Evolutionary conservation across 2,113 vertebrate species (phyloP), one percentile per base, ranked within the genome.

Genomic region (Chionomys nivalis): DNA sequence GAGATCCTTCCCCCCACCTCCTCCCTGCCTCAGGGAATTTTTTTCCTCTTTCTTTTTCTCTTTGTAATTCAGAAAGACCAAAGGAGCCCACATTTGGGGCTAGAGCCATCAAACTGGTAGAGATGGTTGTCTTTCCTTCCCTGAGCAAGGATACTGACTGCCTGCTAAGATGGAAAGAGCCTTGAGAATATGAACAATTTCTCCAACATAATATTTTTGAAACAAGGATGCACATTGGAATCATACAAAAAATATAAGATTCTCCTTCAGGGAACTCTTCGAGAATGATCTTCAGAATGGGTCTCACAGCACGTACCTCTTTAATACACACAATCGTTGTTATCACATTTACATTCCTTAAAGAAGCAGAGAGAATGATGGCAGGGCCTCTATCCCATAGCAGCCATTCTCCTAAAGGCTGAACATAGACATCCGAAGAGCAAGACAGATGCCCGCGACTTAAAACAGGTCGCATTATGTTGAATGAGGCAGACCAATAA

Each of bases 131-230:
- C 31, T 78, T 55, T 68, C 36, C 70, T 87, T 87, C 17, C 33
- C 24, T 19, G 44, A 70, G 16, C 31, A 36, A 23, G 26, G 49
- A 66, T 17, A 28, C 7, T 42, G 0, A 83, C 82, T 90, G 39
- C 28, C 31, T 47, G 52, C 66, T 26, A 79, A 92, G 89, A 94
- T 0, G 24, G 28, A 66, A 94, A 95, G 76, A 87, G 76, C 73
- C 93, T 96, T 95, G 79, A 94, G n/a, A 89, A 58, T 23, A 86
- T 73, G 93, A 33, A 11, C 8, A 65, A n/a, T 93, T 63, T 96
- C 72, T 89, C 61, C 42, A 77, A 87, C 2, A 3, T 28, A 68
- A 58, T 61, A 4, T 31, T 87, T 86, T 39, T 89, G 92, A 93
- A 94, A 87, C 33, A 44, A 3, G 72, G 52, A 17, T 42, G 28